These are phyloP conservation scores for Drosophila ogumai DNA, from an alignment of 1,140 invertebrate genomes.

Conservation along the genomic window DNA sequence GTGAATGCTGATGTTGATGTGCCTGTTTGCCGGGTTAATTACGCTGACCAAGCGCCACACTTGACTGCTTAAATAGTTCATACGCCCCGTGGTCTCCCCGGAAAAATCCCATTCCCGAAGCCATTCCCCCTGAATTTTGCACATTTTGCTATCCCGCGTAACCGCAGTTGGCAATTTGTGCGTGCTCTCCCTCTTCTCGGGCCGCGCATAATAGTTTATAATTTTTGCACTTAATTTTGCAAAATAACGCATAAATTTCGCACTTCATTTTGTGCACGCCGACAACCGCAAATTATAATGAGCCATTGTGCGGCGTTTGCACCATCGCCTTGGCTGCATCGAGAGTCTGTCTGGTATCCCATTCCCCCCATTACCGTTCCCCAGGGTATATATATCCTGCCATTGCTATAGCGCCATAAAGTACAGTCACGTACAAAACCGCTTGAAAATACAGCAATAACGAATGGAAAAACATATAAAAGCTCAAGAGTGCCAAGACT, in stretches of 20 bases:
- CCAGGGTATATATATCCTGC: slow-evolving; percentile 21
- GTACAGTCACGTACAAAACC: slow-evolving; percentile 66
- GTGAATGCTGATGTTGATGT: slow-evolving; percentile 14
- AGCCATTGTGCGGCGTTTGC: slow-evolving; percentile 59
- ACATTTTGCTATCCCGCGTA: slow-evolving; percentile 1
- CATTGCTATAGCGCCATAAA: slow-evolving; percentile 49
- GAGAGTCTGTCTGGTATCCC: slow-evolving; percentile 5
- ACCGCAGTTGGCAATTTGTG: slow-evolving; percentile 43
- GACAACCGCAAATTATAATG: slow-evolving; percentile 80
- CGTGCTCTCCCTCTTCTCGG: slow-evolving; percentile 5
- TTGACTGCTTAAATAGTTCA: slow-evolving; percentile 58
- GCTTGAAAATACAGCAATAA: slow-evolving; percentile 64
- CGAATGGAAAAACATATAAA: slow-evolving; percentile 53
- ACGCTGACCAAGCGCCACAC: slow-evolving; percentile 70
- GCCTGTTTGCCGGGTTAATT: slow-evolving; percentile 62
- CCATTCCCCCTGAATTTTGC: background rate
- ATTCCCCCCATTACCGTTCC: background rate
- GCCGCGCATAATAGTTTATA: slow-evolving; percentile 67
- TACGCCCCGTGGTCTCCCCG: slow-evolving; percentile 2
- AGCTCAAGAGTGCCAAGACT: slow-evolving; percentile 22
- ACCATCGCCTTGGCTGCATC: slow-evolving; percentile 51
- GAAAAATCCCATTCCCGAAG: background rate
- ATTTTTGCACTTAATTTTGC: slow-evolving; percentile 76
- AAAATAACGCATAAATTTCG: slow-evolving; percentile 74
- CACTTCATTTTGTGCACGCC: slow-evolving; percentile 72